Base-by-base conservation (phyloP, 2,888 invertebrate genomes). In the Andrena haemorrhoa region DNA sequence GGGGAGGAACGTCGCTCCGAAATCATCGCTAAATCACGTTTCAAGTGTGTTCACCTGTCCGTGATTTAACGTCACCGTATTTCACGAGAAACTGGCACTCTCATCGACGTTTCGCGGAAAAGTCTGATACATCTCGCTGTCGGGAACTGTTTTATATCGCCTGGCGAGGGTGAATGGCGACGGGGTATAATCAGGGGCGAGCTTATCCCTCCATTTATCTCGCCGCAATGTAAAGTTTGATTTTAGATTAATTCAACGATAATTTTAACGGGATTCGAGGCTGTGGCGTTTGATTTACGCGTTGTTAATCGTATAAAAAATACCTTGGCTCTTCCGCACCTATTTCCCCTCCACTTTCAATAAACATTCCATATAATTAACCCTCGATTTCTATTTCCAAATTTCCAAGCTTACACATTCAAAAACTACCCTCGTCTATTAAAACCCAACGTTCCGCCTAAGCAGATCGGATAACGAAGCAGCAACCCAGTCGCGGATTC, bases 171-270 rank as follows among this genome's bases (percentile, higher is more conserved):
- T 51, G 60, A 65, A 60, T 41, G 64, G 66, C 41, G 77, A 71
- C 56, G 23, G 60, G 64, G 70, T 80, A 63, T 80, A 80, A 80
- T 80, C 68, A 72, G 35, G 16, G 72, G 7, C 49, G 26, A 26
- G 66, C 49, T 80, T 80, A 80, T 76, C 80, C 63, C 26, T 49
- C 63, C 72, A 68, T 80, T 68, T 80, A 80, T 80, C 71, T 71
- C 2, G 16, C 20, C 35, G 7, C 64, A 35, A 31, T 61, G 60
- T 61, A 56, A 72, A 58, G 53, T 76, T 71, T 68, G 58, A 61
- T 58, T 72, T 72, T 56, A 72, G 68, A 53, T 66, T 26, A 56
- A 63, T 72, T 31, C 56, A 1, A 26, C 33, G 69, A 74, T 78
- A 66, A 31, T 12, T 16, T 23, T 49, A 31, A n/a, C 8, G 29